Percentiles rank a stretch among this genome's conserved stretches.
phyloP scores from a whole-genome alignment of 2,797 vertebrate genomes.

The Neosalanx taihuensis region DNA sequence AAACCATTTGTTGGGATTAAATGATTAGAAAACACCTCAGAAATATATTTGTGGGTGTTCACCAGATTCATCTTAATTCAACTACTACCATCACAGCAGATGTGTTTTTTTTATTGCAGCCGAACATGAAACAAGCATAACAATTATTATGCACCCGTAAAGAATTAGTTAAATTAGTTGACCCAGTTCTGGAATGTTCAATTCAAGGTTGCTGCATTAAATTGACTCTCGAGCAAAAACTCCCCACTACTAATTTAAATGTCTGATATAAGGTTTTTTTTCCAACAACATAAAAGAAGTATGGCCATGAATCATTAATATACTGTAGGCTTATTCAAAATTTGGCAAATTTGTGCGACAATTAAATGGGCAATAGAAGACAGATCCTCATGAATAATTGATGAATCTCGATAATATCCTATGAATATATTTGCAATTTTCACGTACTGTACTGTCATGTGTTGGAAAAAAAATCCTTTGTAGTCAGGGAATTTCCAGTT shows the following conservation, averaged over 20 bases:
- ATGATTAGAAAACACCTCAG: not conserved
- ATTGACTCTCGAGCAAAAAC: not conserved
- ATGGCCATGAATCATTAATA: slow-evolving; percentile 10
- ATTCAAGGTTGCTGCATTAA: not conserved
- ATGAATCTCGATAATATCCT: not conserved
- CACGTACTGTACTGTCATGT: not conserved
- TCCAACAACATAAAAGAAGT: not conserved
- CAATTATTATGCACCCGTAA: not conserved
- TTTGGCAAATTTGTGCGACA: not conserved
- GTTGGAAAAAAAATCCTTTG: not conserved
- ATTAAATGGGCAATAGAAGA: slow-evolving; percentile 6
- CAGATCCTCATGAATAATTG: slow-evolving; percentile 7
- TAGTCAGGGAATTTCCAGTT: not conserved
- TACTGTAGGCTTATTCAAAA: slow-evolving; percentile 10
- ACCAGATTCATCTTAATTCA: not conserved
- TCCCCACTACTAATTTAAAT: slow-evolving; percentile 6
- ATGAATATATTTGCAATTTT: slow-evolving; percentile 12
- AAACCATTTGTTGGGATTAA: not conserved
- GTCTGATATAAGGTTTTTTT: not conserved
- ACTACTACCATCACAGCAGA: not conserved
- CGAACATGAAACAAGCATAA: not conserved
- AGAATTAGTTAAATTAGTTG: not conserved
- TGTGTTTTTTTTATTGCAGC: not conserved
- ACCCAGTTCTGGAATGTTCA: slow-evolving; percentile 1
- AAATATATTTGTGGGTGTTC: not conserved